phyloP scores from a whole-genome alignment of 2,797 vertebrate genomes.

The Peromyscus eremicus region DNA sequence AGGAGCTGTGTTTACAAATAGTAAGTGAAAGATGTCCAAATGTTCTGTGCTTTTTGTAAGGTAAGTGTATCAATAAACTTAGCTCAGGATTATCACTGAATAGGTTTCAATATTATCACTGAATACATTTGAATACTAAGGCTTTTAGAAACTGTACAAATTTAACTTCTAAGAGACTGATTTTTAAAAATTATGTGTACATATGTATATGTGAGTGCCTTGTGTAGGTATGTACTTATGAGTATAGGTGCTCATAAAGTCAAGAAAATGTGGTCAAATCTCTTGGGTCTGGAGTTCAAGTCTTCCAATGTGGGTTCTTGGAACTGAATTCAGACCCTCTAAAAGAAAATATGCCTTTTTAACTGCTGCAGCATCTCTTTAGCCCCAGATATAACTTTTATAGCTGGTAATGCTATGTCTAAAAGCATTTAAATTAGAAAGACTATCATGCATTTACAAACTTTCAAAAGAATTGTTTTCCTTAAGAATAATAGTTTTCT shows the following conservation, averaged over 20 bases:
- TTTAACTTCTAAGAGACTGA: neutral
- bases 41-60: neutral
- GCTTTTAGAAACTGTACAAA: neutral
- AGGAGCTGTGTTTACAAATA: neutral
- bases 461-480: neutral
- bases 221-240: neutral
- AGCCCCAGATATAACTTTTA: neutral
- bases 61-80: neutral
- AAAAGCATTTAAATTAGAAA: neutral
- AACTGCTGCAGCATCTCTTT: neutral
- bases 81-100: neutral
- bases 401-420: too few relatives aligned
- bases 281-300: neutral
- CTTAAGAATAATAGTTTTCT: conserved; percentile 9
- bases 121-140: too few relatives aligned
- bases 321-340: neutral
- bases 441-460: neutral
- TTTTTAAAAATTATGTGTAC: neutral
- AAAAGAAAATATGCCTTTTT: neutral
- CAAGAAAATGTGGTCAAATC: neutral
- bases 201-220: neutral
- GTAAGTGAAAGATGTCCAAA: neutral
- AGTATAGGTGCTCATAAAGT: neutral
- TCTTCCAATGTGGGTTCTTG: neutral
- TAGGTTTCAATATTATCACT: neutral